A percentile compares a stretch with the other conserved stretches of the same genome.
Conservation (phyloP, 2,888 invertebrate genomes). For the Anaspis maculata region DNA sequence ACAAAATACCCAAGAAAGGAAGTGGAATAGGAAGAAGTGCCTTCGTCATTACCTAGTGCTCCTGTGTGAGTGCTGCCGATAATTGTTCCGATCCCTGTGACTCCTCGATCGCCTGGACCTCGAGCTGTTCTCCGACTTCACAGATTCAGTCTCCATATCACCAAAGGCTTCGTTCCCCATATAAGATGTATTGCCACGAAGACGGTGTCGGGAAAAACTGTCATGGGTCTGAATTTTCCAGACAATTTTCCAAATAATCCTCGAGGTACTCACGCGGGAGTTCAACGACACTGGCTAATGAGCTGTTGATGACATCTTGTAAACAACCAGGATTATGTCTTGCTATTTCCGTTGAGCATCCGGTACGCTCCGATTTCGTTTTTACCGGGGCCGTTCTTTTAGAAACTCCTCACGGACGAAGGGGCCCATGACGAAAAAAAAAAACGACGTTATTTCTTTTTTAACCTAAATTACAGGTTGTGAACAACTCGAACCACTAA, state of each 20-base stretch:
- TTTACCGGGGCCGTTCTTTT: too few species aligned
- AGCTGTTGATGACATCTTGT: conserved; percentile 16
- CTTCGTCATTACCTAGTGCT: conserved; percentile 61
- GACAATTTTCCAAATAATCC: conserved; percentile 2
- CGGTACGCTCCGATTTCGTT: too few species aligned
- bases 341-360: too few species aligned
- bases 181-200: conserved; percentile 9
- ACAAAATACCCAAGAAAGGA: too few species aligned
- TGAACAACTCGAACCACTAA: too few species aligned
- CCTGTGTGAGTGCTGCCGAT: conserved; percentile 56
- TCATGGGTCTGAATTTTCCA: conserved; percentile 10
- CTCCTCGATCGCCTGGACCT: conserved; percentile 64
- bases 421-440: too few species aligned
- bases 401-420: too few species aligned
- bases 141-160: conserved; percentile 89
- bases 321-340: conserved; percentile 17
- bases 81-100: conserved; percentile 49
- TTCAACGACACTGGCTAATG: conserved; percentile 17
- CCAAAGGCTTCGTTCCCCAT: conserved; percentile 46
- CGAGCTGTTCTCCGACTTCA: conserved; percentile 85
- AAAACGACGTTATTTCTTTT: too few species aligned
- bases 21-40: too few species aligned
- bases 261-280: conserved; percentile 3
- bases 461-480: too few species aligned
- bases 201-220: conserved; percentile 3